phyloP scores from a whole-genome alignment of 2,888 invertebrate species.

The Homarus gammarus region DNA sequence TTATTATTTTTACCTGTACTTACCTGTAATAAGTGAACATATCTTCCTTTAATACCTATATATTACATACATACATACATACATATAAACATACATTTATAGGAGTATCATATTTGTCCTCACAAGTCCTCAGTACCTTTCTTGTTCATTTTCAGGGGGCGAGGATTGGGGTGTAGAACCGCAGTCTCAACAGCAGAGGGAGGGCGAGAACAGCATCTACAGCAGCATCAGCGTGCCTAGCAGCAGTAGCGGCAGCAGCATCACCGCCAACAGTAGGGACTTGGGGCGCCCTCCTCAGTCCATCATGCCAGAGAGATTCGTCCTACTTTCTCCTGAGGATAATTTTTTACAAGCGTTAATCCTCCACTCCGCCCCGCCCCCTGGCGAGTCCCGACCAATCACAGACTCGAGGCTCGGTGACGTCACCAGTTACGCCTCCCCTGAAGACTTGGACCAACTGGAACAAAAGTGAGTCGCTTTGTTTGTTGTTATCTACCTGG shows the following conservation, averaged over 20 bases:
- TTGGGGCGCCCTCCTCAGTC: not conserved
- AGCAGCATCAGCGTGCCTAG: not conserved
- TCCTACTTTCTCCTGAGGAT: slow-evolving; percentile 5
- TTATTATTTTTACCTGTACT: too few species aligned
- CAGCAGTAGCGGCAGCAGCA: not conserved
- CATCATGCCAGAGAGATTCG: slow-evolving; percentile 10
- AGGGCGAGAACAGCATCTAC: slow-evolving; percentile 1
- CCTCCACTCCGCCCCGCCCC: slow-evolving; percentile 7
- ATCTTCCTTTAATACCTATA: too few species aligned
- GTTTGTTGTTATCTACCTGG: too few species aligned
- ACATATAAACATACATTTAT: too few species aligned
- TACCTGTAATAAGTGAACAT: too few species aligned
- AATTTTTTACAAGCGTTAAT: slow-evolving; percentile 8
- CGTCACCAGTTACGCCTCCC: not conserved
- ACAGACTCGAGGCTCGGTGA: not conserved
- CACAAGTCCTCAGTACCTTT: too few species aligned
- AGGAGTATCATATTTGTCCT: too few species aligned
- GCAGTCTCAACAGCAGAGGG: not conserved
- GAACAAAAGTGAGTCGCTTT: not conserved
- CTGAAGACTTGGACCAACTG: not conserved
- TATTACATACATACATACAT: too few species aligned
- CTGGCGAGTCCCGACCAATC: not conserved
- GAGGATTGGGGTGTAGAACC: too few species aligned
- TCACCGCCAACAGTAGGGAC: not conserved
- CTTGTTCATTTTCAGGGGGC: too few species aligned